These are phyloP conservation scores for Augochlorella aurata DNA, from an alignment of 2,888 invertebrate genomes.

Conservation along the genomic window DNA sequence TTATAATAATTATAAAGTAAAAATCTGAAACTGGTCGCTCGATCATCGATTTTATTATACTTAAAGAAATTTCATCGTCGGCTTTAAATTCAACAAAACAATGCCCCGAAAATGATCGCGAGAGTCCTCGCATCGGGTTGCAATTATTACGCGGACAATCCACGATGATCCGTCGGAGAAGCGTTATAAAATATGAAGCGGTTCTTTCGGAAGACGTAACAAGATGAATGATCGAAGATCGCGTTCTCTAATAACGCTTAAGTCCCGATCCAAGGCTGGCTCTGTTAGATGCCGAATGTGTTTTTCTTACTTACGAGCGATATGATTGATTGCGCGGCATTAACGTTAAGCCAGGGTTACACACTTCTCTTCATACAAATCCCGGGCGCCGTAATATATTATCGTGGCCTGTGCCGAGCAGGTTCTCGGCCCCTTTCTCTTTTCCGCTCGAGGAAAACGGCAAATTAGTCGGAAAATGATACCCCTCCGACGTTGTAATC, in stretches of 20 bases:
- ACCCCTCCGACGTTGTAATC: conserved; percentile 58
- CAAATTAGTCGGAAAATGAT: conserved; percentile 73
- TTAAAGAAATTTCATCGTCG: not conserved
- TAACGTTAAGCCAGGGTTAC: conserved; percentile 79
- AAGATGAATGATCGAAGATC: conserved; percentile 28
- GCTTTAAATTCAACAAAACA: not conserved
- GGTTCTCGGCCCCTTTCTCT: conserved; percentile 70
- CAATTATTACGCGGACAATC: not conserved
- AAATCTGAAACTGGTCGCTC: too few species aligned
- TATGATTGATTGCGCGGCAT: conserved; percentile 80
- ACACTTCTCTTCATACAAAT: conserved; percentile 81
- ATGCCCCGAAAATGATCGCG: not conserved
- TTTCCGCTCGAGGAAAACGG: conserved; percentile 42
- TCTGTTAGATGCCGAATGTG: conserved; percentile 50
- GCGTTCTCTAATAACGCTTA: conserved; percentile 16
- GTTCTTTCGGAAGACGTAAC: not conserved
- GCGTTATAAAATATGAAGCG: not conserved
- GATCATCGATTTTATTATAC: not conserved
- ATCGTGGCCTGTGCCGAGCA: conserved; percentile 76
- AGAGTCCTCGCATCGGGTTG: not conserved
- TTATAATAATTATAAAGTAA: too few species aligned
- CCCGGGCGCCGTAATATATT: conserved; percentile 80
- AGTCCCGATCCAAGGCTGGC: conserved; percentile 19
- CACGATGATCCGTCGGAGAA: not conserved
- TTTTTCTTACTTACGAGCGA: conserved; percentile 59